Percentiles rank a stretch among this genome's conserved stretches.
Conservation (phyloP, 2,797 vertebrate species). For the Pelodytes ibericus region DNA sequence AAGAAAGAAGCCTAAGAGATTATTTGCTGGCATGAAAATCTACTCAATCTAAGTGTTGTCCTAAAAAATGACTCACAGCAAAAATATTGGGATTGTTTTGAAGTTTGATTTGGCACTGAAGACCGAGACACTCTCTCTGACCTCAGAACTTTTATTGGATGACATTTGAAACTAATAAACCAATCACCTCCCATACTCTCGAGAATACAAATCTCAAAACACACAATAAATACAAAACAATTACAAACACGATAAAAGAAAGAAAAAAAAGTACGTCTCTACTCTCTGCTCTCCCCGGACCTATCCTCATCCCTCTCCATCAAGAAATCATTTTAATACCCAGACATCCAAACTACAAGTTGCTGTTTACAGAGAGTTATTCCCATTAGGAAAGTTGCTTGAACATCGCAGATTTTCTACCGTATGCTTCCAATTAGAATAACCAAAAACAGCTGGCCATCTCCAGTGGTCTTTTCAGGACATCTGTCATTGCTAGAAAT, state of each 20-base stretch:
- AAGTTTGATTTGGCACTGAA: too few relatives aligned
- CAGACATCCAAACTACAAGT: neutral
- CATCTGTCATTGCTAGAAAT: slow-evolving; percentile 31
- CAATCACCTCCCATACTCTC: neutral
- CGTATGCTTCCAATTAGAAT: slow-evolving; percentile 32
- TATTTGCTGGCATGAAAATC: too few relatives aligned
- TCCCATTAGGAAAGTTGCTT: slow-evolving; percentile 5
- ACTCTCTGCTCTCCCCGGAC: neutral
- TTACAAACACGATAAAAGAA: neutral
- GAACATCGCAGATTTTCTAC: neutral
- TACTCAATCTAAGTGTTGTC: too few relatives aligned
- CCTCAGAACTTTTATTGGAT: neutral
- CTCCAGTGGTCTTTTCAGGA: slow-evolving; percentile 7
- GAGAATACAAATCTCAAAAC: neutral
- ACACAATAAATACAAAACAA: neutral
- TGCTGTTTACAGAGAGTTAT: slow-evolving; percentile 5
- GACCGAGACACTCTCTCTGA: neutral
- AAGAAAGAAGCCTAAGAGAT: too few relatives aligned
- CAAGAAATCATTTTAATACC: neutral
- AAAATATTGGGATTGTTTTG: neutral
- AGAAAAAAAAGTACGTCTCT: neutral
- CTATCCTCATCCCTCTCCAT: neutral
- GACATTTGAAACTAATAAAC: neutral
- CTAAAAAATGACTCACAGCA: too few relatives aligned
- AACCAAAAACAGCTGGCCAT: slow-evolving; percentile 34